A percentile compares a stretch with the other conserved stretches of the same genome.
phyloP scores from a whole-genome alignment of 2,113 vertebrate genomes.

The Hippocampus zosterae region DNA sequence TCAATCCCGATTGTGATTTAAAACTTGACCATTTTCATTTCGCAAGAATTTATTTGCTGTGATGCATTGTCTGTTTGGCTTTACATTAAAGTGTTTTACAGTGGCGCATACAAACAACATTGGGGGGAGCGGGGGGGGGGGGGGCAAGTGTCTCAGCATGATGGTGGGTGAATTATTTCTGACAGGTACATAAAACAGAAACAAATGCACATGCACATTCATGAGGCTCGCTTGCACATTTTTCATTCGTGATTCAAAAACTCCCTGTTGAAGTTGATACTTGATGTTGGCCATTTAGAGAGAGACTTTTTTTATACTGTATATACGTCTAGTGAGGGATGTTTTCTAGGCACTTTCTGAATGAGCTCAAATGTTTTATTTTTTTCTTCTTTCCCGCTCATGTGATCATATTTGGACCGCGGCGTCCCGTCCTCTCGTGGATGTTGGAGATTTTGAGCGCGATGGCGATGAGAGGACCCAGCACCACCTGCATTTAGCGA shows the following conservation, averaged over 20 bases:
- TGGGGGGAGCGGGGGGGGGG: not conserved
- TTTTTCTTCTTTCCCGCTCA: slow-evolving; percentile 62
- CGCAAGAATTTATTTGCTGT: slow-evolving; percentile 9
- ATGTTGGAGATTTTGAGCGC: slow-evolving; percentile 96
- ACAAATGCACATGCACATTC: slow-evolving; percentile 19
- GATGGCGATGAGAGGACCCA: slow-evolving; percentile 95
- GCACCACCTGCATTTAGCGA: slow-evolving; percentile 77
- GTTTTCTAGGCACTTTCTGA: not conserved
- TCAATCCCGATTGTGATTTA: not conserved
- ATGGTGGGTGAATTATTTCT: slow-evolving; percentile 1
- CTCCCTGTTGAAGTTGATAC: slow-evolving; percentile 11
- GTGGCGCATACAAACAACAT: slow-evolving; percentile 5
- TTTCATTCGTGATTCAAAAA: slow-evolving; percentile 21
- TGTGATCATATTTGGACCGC: slow-evolving; percentile 93
- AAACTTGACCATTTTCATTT: not conserved
- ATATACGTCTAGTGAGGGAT: not conserved
- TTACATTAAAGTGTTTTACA: slow-evolving; percentile 18
- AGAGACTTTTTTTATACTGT: slow-evolving; percentile 6
- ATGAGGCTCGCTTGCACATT: slow-evolving; percentile 15
- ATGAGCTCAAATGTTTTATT: not conserved
- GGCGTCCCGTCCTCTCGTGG: slow-evolving; percentile 89
- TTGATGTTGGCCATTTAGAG: slow-evolving; percentile 20
- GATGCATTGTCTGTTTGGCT: slow-evolving; percentile 19
- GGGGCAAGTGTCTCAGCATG: not conserved
- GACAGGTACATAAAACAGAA: slow-evolving; percentile 17